Evolutionary conservation across 1,140 invertebrate species (phyloP), one percentile per base, ranked within the genome.

Genomic region (Nomia melanderi): DNA sequence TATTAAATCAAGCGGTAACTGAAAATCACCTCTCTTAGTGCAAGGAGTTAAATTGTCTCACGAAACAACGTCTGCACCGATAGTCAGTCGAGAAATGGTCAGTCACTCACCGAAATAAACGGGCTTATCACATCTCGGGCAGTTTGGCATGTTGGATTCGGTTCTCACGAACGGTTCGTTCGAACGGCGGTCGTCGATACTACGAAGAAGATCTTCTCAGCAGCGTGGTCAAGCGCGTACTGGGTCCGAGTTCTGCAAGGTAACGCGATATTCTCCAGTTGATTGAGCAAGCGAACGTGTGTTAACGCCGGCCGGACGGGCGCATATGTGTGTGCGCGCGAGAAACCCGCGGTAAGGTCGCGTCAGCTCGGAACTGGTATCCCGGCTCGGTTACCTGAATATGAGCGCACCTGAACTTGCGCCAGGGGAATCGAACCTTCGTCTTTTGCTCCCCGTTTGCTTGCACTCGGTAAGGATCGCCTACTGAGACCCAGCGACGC

Each of bases 61-160:
- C 36, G n/a, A n/a, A n/a, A 39, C 36, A 39, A 11, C 8, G 11
- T 39, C 36, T 39, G 1, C 6, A 9, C 36, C 11, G 36, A 39
- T 39, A 39, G 11, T 7, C 36, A 7, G 36, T 9, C 3, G 14
- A 17, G 47, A n/a, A 23, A 47, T 4, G 20, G 20, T 5, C 5
- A 20, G 12, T 39, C n/a, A 88, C 92, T 93, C 83, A 94, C 94
- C 94, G 79, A 94, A 94, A 82, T 94, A 94, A 12, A 94, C 94
- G 25, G 93, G 92, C 81, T 94, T 94, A 47, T 93, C 86, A 86
- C 94, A 94, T 88, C 93, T 93, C 3, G 94, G 93, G 85, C 94
- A 94, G 88, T 94, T 94, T 36, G 93, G 93, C 94, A 94, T 94
- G 70, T 76, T 87, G 72, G 66, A 27, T 39, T 66, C 20, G 20